Percentiles rank a stretch among this genome's conserved stretches.
Conservation (phyloP, 2,113 vertebrate species). For the Arothron firmamentum region DNA sequence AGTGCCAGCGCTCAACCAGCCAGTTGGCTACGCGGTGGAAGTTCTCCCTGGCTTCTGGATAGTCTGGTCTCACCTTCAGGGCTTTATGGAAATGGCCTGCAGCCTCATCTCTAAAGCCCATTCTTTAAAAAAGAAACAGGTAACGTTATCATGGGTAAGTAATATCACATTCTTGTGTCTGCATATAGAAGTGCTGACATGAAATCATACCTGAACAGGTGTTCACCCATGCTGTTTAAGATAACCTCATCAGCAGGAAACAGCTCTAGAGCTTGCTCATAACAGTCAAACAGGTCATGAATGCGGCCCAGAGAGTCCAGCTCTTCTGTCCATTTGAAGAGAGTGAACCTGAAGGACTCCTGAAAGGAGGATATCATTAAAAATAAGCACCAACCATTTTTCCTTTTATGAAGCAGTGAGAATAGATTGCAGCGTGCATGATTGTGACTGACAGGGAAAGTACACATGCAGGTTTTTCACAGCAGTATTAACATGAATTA, state of each 20-base stretch:
- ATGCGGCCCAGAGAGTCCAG: conserved; percentile 85
- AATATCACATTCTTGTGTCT: not conserved
- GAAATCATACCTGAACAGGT: conserved; percentile 88
- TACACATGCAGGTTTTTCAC: not conserved
- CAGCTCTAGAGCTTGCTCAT: conserved; percentile 92
- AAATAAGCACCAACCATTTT: not conserved
- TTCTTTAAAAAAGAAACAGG: conserved; percentile 67
- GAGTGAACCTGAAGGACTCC: conserved; percentile 94
- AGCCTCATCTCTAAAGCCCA: conserved; percentile 96
- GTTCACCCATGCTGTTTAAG: conserved; percentile 96
- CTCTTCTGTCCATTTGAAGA: conserved; percentile 93
- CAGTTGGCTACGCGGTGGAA: conserved; percentile 97
- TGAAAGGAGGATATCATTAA: conserved; percentile 45
- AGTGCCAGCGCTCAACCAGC: conserved; percentile 98
- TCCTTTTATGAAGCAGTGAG: not conserved
- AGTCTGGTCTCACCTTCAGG: conserved; percentile 89
- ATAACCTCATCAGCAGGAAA: conserved; percentile 93
- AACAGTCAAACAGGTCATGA: conserved; percentile 92
- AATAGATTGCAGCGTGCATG: not conserved
- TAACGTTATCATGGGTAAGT: not conserved
- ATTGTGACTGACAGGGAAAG: not conserved
- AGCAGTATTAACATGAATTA: conserved; percentile 31
- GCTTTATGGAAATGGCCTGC: conserved; percentile 95
- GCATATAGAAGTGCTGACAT: not conserved
- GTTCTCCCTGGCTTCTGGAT: conserved; percentile 90